Conservation (phyloP, 2,888 invertebrate species). For the Agriopis aurantiaria region DNA sequence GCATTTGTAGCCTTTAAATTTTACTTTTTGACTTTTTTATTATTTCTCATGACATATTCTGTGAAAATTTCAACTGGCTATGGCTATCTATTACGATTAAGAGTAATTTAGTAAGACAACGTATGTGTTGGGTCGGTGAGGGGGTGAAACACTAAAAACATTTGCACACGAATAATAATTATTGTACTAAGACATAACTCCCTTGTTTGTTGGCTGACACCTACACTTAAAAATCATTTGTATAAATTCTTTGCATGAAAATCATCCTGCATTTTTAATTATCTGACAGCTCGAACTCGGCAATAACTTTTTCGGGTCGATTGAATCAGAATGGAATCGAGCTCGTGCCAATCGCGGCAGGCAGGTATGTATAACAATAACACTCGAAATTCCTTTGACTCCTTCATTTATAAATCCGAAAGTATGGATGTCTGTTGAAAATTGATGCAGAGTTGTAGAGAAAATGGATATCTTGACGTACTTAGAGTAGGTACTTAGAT, state of each 20-base stretch:
- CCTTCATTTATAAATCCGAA: background rate
- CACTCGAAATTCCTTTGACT: slow-evolving; percentile 29
- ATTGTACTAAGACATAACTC: too few relatives aligned
- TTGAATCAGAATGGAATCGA: slow-evolving; percentile 10
- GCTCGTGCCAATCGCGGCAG: slow-evolving; percentile 10
- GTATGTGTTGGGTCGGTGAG: too few relatives aligned
- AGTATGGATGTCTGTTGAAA: background rate
- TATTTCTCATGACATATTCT: too few relatives aligned
- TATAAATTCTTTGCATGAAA: background rate
- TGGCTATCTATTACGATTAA: too few relatives aligned
- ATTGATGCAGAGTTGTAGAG: background rate
- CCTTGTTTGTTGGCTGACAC: too few relatives aligned
- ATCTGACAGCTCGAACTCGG: background rate
- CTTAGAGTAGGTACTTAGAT: background rate
- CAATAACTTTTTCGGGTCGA: background rate
- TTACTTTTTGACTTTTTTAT: too few relatives aligned
- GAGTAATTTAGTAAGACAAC: too few relatives aligned
- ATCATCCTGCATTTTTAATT: slow-evolving; percentile 1
- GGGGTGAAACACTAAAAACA: too few relatives aligned
- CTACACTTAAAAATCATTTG: too few relatives aligned
- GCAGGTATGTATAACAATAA: slow-evolving; percentile 15
- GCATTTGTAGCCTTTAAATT: too few relatives aligned
- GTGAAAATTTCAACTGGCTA: too few relatives aligned
- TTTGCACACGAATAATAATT: too few relatives aligned
- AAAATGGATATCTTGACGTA: background rate